These are phyloP conservation scores for Drosophila nr. perissopoda DNA, from an alignment of 2,888 invertebrate genomes.

Conservation along the genomic window DNA sequence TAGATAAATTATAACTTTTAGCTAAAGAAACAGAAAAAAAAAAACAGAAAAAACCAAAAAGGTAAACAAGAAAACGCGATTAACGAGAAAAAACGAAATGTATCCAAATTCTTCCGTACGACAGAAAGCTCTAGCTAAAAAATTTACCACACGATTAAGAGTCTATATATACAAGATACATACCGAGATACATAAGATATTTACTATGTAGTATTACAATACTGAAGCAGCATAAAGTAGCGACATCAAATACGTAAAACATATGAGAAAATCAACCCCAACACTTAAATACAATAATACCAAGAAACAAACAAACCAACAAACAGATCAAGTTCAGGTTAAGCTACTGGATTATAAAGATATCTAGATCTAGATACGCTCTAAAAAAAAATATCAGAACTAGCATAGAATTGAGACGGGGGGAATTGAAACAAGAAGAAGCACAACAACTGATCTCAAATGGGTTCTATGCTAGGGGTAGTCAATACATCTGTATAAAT, in stretches of 20 bases:
- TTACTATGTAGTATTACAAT: slow-evolving; percentile 43
- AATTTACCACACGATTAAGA: slow-evolving; percentile 75
- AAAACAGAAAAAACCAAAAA: not conserved
- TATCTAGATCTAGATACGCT: slow-evolving; percentile 18
- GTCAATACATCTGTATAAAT: slow-evolving; percentile 27
- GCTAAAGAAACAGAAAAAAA: slow-evolving; percentile 46
- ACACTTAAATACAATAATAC: slow-evolving; percentile 45
- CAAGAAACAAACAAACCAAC: slow-evolving; percentile 31
- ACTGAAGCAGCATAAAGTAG: slow-evolving; percentile 61
- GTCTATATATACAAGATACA: slow-evolving; percentile 66
- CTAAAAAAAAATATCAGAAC: slow-evolving; percentile 22
- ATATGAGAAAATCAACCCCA: slow-evolving; percentile 59
- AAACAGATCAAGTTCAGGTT: slow-evolving; percentile 48
- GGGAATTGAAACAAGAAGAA: not conserved
- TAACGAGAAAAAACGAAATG: slow-evolving; percentile 41
- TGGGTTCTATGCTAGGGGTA: slow-evolving; percentile 75
- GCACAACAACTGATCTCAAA: slow-evolving; percentile 75
- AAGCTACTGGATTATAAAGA: slow-evolving; percentile 36
- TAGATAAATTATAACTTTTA: slow-evolving; percentile 77
- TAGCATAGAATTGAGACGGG: slow-evolving; percentile 24
- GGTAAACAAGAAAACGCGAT: not conserved
- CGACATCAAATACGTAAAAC: slow-evolving; percentile 71
- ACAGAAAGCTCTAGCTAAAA: slow-evolving; percentile 67
- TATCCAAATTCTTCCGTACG: slow-evolving; percentile 80
- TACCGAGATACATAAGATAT: slow-evolving; percentile 25